Percentiles rank a stretch among this genome's conserved stretches.
These are phyloP conservation scores for Theonella swinhoei DNA, from an alignment of 37 sponge, comb jelly and placozoan species.

Conservation along the genomic window DNA sequence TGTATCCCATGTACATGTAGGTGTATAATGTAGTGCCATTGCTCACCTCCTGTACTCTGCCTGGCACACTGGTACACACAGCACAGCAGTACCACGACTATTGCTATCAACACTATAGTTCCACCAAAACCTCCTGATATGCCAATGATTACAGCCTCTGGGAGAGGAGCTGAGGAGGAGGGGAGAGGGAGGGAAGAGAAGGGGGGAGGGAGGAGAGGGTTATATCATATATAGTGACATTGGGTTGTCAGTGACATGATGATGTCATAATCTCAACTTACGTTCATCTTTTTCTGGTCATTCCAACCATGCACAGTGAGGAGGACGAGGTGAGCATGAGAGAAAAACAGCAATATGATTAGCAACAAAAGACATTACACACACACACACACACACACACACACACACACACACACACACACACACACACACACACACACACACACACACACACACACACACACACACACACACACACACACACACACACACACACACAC, in stretches of 20 bases:
- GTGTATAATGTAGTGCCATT: too few relatives aligned
- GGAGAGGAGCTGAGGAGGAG: neutral
- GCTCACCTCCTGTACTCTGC: neutral
- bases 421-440: too few relatives aligned
- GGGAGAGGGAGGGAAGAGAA: neutral
- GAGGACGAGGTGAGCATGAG: neutral
- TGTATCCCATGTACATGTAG: too few relatives aligned
- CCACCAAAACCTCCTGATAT: conserved; percentile 29
- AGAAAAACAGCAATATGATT: neutral
- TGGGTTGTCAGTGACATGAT: too few relatives aligned
- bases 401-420: too few relatives aligned
- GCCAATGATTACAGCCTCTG: conserved; percentile 14
- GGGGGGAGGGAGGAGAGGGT: too few relatives aligned
- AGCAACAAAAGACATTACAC: too few relatives aligned
- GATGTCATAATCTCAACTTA: neutral
- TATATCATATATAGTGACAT: too few relatives aligned
- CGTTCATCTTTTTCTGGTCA: neutral
- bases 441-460: too few relatives aligned
- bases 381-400: too few relatives aligned
- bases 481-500: too few relatives aligned
- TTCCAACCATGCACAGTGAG: neutral
- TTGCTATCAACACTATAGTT: conserved; percentile 3
- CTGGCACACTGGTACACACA: conserved; percentile 17
- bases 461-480: too few relatives aligned
- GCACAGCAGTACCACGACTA: conserved; percentile 23